Conservation (phyloP, 2,888 invertebrate species). For the Tenodera sinensis region DNA sequence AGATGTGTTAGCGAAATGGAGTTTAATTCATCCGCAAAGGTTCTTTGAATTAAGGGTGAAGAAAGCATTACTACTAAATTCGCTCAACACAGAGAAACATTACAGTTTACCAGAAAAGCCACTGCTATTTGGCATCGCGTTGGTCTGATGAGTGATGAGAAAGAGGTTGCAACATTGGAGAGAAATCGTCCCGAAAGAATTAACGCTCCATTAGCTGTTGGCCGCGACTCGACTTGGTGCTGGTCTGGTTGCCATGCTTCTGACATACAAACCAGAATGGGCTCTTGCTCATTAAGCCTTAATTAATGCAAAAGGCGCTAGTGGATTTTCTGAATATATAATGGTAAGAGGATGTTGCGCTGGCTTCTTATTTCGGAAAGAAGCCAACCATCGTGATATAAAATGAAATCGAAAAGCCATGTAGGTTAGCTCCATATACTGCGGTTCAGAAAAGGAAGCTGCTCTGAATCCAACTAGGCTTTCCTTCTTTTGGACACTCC, state of each 20-base stretch:
- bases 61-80: too few relatives aligned
- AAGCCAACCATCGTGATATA: not conserved
- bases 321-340: not conserved
- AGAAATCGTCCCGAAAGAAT: not conserved
- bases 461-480: too few relatives aligned
- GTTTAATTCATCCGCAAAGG: too few relatives aligned
- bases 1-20: too few relatives aligned
- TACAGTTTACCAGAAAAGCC: too few relatives aligned
- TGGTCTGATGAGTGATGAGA: not conserved
- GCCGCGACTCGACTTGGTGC: not conserved
- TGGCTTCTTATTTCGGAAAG: not conserved
- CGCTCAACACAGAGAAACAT: too few relatives aligned
- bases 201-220: not conserved
- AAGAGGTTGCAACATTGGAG: not conserved
- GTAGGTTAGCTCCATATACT: too few relatives aligned
- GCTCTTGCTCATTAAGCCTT: not conserved
- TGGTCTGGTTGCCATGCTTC: not conserved
- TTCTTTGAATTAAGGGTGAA: too few relatives aligned
- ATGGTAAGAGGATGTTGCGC: not conserved
- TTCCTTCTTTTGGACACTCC: too few relatives aligned
- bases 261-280: not conserved
- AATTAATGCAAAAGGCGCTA: not conserved
- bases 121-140: not conserved
- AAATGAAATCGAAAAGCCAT: too few relatives aligned
- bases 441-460: too few relatives aligned